These are phyloP conservation scores for Halictus quadricinctus DNA, from an alignment of 2,888 invertebrate species.

Conservation along the genomic window DNA sequence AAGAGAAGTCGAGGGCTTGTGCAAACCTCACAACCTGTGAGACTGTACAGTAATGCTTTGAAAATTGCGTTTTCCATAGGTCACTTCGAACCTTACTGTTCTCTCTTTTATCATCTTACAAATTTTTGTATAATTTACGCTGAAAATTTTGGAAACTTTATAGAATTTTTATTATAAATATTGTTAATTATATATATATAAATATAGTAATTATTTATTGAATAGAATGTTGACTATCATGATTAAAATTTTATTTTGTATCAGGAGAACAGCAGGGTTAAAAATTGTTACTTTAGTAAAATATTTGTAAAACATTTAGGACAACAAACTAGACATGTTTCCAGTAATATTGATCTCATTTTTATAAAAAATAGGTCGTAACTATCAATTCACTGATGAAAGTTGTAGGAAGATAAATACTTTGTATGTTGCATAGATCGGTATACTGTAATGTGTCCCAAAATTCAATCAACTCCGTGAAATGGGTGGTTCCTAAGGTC, in stretches of 20 bases:
- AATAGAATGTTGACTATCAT: background rate
- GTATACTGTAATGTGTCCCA: background rate
- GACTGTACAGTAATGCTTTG: slow-evolving; percentile 1
- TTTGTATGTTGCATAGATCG: background rate
- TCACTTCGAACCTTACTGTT: background rate
- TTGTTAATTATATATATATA: background rate
- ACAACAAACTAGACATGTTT: background rate
- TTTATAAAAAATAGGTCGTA: background rate
- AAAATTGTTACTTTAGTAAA: background rate
- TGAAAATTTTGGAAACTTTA: background rate
- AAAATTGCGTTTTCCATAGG: background rate
- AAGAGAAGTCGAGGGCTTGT: slow-evolving; percentile 16
- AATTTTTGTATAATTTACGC: background rate
- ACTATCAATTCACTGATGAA: background rate
- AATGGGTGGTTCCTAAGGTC: too few relatives aligned
- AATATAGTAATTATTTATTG: slow-evolving; percentile 1
- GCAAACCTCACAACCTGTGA: slow-evolving; percentile 2
- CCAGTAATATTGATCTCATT: background rate
- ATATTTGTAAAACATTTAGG: slow-evolving; percentile 1
- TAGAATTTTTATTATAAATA: background rate
- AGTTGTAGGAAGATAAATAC: background rate
- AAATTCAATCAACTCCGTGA: too few relatives aligned
- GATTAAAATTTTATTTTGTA: background rate
- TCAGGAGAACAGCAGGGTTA: background rate
- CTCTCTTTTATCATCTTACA: background rate